Conservation (phyloP, 2,888 invertebrate genomes). For the Xestia rhomboidea region DNA sequence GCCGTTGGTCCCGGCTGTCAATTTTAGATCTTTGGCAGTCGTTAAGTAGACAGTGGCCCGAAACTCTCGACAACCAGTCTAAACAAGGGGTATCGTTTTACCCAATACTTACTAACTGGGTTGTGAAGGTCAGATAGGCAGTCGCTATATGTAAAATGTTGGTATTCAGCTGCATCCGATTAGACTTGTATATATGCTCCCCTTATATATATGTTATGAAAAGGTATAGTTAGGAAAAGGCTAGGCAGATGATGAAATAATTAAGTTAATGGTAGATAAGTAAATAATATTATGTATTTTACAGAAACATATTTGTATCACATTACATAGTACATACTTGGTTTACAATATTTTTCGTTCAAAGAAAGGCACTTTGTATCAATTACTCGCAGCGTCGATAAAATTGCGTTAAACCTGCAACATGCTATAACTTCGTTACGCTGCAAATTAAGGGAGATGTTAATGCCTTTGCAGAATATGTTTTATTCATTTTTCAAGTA, state of each 20-base stretch:
- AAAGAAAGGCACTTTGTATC: slow-evolving; percentile 23
- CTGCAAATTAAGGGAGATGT: slow-evolving; percentile 13
- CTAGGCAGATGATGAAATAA: neutral
- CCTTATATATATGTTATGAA: too few relatives aligned
- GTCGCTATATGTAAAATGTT: too few relatives aligned
- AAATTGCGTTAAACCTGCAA: slow-evolving; percentile 36
- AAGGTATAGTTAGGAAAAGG: too few relatives aligned
- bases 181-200: too few relatives aligned
- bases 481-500: neutral
- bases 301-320: neutral
- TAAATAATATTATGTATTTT: neutral
- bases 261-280: neutral
- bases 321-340: neutral
- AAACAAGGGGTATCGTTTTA: too few relatives aligned
- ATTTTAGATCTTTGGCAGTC: too few relatives aligned
- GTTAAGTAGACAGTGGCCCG: too few relatives aligned
- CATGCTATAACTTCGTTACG: slow-evolving; percentile 26
- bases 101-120: too few relatives aligned
- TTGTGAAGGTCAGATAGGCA: too few relatives aligned
- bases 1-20: too few relatives aligned
- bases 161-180: too few relatives aligned
- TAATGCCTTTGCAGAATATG: neutral
- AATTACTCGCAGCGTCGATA: slow-evolving; percentile 37
- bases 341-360: slow-evolving; percentile 9
- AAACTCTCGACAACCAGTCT: too few relatives aligned